Conservation (phyloP, 2,113 vertebrate species). For the Narcine bancroftii region DNA sequence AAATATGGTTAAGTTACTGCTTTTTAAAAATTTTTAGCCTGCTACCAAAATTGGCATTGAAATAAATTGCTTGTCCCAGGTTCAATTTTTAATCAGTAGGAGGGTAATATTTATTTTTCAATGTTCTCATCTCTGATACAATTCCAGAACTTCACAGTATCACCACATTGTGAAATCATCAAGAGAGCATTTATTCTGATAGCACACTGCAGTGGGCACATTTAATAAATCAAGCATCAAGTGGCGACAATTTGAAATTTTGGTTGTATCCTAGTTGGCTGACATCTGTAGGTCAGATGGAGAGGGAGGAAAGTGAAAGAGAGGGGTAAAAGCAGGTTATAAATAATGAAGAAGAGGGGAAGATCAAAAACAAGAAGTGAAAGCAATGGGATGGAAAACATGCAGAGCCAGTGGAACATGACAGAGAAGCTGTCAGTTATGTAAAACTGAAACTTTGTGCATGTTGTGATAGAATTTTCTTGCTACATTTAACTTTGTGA, state of each 20-base stretch:
- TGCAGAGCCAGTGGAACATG: background rate
- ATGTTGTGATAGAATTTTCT: background rate
- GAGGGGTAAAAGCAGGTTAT: background rate
- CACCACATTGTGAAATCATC: background rate
- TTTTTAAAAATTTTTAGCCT: constrained; percentile 8
- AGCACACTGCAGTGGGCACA: background rate
- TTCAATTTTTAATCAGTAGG: background rate
- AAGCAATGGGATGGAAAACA: background rate
- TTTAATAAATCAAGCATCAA: background rate
- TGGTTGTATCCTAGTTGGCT: background rate
- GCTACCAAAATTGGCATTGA: background rate
- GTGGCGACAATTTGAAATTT: background rate
- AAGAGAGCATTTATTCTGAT: background rate
- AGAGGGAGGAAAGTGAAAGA: background rate
- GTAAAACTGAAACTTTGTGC: background rate
- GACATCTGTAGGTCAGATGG: background rate
- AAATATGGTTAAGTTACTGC: background rate
- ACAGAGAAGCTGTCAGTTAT: background rate
- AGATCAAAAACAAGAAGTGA: background rate
- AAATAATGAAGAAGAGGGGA: background rate
- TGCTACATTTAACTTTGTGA: background rate
- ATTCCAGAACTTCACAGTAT: background rate
- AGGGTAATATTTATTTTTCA: background rate
- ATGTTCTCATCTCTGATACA: background rate
- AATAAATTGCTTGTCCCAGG: background rate